A percentile compares a stretch with the other conserved stretches of the same genome.
Conservation (phyloP, 2,113 vertebrate genomes). For the Oostethus manadensis region DNA sequence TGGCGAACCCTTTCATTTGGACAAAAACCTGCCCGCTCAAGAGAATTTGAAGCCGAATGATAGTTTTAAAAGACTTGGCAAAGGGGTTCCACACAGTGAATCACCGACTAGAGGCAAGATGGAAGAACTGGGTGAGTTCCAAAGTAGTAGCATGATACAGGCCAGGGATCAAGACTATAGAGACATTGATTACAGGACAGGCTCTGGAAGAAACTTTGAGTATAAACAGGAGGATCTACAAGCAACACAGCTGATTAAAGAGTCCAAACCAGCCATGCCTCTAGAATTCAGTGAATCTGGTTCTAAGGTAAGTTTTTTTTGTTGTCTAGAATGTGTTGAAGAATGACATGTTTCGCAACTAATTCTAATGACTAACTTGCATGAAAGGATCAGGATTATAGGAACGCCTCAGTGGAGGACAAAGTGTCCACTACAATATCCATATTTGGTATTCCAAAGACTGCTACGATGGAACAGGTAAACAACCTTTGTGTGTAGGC, state of each 20-base stretch:
- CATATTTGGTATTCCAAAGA: constrained; percentile 88
- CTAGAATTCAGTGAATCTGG: constrained; percentile 64
- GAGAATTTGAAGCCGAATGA: constrained; percentile 40
- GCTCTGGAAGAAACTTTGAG: constrained; percentile 76
- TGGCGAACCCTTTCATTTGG: constrained; percentile 51
- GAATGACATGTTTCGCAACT: constrained; percentile 10
- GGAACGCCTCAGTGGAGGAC: constrained; percentile 80
- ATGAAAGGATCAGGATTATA: constrained; percentile 92
- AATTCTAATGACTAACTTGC: constrained; percentile 24
- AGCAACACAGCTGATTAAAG: constrained; percentile 69
- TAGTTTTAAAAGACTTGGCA: constrained; percentile 52
- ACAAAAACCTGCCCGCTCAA: constrained; percentile 42
- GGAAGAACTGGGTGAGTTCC: constrained; percentile 64
- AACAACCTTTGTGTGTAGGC: not conserved
- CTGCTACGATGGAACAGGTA: constrained; percentile 91
- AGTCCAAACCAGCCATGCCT: constrained; percentile 48
- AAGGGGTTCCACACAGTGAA: constrained; percentile 48
- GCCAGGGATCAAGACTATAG: constrained; percentile 88
- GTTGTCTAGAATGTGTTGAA: not conserved
- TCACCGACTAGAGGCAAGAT: constrained; percentile 45
- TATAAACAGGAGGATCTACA: constrained; percentile 81
- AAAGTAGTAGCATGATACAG: constrained; percentile 77
- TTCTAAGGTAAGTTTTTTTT: constrained; percentile 61
- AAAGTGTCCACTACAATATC: constrained; percentile 87
- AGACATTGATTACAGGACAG: constrained; percentile 89